Evolutionary conservation across 2,888 invertebrate genomes (phyloP).

Genomic region (Orchesella flavescens): DNA sequence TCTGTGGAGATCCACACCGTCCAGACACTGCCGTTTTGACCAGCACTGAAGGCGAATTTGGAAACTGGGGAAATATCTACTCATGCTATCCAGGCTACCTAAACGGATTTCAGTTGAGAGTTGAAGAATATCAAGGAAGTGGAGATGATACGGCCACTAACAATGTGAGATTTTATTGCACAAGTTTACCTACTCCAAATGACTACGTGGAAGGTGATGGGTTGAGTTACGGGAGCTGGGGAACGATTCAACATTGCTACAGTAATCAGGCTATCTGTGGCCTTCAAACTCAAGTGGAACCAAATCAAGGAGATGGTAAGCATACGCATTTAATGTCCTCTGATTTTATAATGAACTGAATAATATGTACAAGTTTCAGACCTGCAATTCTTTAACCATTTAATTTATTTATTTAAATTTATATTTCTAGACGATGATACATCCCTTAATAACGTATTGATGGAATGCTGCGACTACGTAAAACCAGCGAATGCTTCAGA

Average conservation of each 20-base stretch:
- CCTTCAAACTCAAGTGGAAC: constrained; percentile 66
- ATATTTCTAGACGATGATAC: constrained; percentile 14
- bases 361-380: neutral
- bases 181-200: neutral
- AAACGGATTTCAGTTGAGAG: neutral
- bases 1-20: constrained; percentile 30
- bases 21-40: constrained; percentile 25
- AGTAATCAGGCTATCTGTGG: constrained; percentile 53
- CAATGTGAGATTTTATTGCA: constrained; percentile 43
- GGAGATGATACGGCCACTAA: constrained; percentile 40
- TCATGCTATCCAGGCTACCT: neutral
- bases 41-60: constrained; percentile 13
- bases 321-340: neutral
- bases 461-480: constrained; percentile 21
- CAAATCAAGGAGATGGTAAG: constrained; percentile 29
- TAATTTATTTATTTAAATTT: neutral
- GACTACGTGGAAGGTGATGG: constrained; percentile 63
- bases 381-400: neutral
- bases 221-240: constrained; percentile 42
- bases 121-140: neutral
- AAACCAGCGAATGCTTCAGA: no score
- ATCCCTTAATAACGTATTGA: constrained; percentile 3
- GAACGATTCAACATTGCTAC: constrained; percentile 27
- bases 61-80: constrained; percentile 27
- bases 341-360: no score